These are phyloP conservation scores for Aplidium turbinatum DNA, from an alignment of 23 tunicate genomes.

Conservation along the genomic window DNA sequence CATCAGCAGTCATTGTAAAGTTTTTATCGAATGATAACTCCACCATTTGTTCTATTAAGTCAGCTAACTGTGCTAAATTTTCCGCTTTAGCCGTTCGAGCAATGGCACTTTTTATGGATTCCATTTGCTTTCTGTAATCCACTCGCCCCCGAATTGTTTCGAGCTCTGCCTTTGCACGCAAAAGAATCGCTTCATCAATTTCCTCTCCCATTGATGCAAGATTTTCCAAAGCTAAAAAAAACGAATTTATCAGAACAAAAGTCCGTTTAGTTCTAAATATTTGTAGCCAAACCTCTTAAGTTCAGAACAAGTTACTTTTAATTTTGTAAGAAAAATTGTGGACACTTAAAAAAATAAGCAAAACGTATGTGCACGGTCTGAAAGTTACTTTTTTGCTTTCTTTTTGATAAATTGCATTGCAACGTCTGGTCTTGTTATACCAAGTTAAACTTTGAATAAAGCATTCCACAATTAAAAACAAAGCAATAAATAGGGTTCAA, in stretches of 20 bases:
- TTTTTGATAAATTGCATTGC: too few relatives aligned
- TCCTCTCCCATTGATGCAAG: conserved; percentile 78
- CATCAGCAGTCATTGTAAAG: conserved; percentile 73
- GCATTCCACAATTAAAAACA: too few relatives aligned
- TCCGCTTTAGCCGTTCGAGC: conserved; percentile 42
- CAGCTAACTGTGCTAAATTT: conserved; percentile 64
- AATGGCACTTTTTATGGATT: conserved; percentile 71
- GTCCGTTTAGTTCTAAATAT: too few relatives aligned
- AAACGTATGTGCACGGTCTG: too few relatives aligned
- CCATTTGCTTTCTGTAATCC: conserved; percentile 73
- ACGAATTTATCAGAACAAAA: neutral
- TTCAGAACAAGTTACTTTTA: too few relatives aligned
- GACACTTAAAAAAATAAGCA: too few relatives aligned
- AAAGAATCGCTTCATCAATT: conserved; percentile 61
- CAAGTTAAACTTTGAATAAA: too few relatives aligned
- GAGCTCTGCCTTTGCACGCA: conserved; percentile 57
- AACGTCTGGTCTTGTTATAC: too few relatives aligned
- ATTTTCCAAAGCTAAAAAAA: conserved; percentile 55
- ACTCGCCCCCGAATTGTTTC: conserved; percentile 54
- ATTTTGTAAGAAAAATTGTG: too few relatives aligned
- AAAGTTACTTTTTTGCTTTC: too few relatives aligned
- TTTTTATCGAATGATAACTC: conserved; percentile 41
- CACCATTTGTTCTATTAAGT: conserved; percentile 78
- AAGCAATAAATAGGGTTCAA: too few relatives aligned
- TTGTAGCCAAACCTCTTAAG: too few relatives aligned